Conservation (phyloP, 2,888 invertebrate genomes). For the Panopea generosa region DNA sequence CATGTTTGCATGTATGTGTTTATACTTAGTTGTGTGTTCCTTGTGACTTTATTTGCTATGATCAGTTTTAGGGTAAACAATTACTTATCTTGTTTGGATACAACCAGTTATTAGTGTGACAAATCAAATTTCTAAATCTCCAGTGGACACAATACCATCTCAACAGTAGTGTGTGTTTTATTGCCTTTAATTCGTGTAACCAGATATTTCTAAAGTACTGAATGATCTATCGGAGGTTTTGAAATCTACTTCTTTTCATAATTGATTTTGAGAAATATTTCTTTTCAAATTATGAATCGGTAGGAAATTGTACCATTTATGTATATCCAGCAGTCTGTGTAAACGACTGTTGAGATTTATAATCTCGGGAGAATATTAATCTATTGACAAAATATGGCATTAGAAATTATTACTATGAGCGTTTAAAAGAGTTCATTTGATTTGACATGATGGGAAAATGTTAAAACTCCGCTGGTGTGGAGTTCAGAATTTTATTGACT, state of each 20-base stretch:
- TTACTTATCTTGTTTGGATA: no score
- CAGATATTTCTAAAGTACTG: slow-evolving; percentile 19
- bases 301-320: slow-evolving; percentile 21
- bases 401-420: background rate
- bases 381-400: slow-evolving; percentile 1
- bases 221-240: slow-evolving; percentile 1
- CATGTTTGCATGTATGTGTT: no score
- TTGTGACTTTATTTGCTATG: no score
- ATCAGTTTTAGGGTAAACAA: no score
- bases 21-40: no score
- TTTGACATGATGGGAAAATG: background rate
- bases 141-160: background rate
- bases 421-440: background rate
- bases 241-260: slow-evolving; percentile 19
- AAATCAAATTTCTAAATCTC: background rate
- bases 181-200: slow-evolving; percentile 24
- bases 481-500: no score
- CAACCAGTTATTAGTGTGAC: background rate
- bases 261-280: slow-evolving; percentile 28
- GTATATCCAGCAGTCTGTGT: slow-evolving; percentile 4
- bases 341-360: background rate
- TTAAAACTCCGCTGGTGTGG: no score
- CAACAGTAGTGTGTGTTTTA: background rate
- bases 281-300: slow-evolving; percentile 36
- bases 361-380: slow-evolving; percentile 15